These are phyloP conservation scores for Pentamera pediparva DNA, from an alignment of 53 echinoderm and acorn worm species.

Conservation along the genomic window DNA sequence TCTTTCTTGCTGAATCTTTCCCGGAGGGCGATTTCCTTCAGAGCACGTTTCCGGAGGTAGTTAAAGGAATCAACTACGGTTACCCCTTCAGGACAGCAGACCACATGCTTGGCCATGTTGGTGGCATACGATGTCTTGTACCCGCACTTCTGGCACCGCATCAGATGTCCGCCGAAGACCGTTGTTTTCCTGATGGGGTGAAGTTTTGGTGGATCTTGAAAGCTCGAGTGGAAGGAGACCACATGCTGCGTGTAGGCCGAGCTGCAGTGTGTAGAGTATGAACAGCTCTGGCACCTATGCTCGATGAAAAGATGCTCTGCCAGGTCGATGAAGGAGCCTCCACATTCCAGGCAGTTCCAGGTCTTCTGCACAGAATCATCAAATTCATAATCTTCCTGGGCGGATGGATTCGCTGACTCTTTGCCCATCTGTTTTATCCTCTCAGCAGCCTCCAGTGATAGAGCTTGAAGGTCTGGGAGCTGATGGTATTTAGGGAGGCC, in stretches of 20 bases:
- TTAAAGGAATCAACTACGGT: constrained; percentile 9
- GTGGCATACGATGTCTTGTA: constrained; percentile 16
- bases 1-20: background rate
- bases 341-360: constrained; percentile 22
- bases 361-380: constrained; percentile 4
- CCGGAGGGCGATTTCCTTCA: constrained; percentile 1
- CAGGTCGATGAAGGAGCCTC: background rate
- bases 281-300: constrained; percentile 5
- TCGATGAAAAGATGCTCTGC: constrained; percentile 11
- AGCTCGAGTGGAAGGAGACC: constrained; percentile 21
- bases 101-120: constrained; percentile 17
- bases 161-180: constrained; percentile 12
- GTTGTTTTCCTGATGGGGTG: constrained; percentile 11
- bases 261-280: constrained; percentile 15
- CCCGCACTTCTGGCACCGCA: constrained; percentile 9
- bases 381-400: background rate
- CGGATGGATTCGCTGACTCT: background rate
- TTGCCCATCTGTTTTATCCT: background rate
- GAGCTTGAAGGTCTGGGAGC: no score
- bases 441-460: background rate
- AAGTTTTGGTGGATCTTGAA: constrained; percentile 16
- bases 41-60: background rate
- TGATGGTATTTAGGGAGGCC: background rate
- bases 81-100: constrained; percentile 7
- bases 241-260: constrained; percentile 19